Base-by-base conservation (phyloP, 1,140 invertebrate species). In the Zaprionus ghesquierei region DNA sequence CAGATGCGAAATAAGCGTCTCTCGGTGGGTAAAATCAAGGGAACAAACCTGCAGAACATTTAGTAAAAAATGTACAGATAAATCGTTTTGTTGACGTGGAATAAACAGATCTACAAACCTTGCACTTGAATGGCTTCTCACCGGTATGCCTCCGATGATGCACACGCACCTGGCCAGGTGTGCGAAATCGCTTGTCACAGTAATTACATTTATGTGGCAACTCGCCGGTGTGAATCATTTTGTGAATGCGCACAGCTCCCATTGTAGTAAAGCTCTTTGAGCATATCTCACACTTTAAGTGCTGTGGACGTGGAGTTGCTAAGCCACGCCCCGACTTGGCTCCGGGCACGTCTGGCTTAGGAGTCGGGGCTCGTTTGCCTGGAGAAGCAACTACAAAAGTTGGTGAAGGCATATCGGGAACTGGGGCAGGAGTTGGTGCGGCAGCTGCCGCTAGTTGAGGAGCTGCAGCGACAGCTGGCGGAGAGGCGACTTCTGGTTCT, bases 141-240 rank as follows among this genome's bases (percentile, higher is more conserved):
- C 98, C 97, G 0, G 97, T 98, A 90, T 98, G 97, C 1, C 96
- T 97, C 27, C 97, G 94, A 92, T 98, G 97, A 92, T 99, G 98
- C 3, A 91, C 90, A 2, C 77, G 82, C 3, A 91, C 87, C 55
- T 91, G 90, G 2, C 90, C 90, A 15, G 81, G 79, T 3, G 90
- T 91, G 3, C 90, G 87, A 33, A 91, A 91, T 2, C 79, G 84
- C 53, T 91, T 91, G 3, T 91, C 90, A 49, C 90, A 91, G 61
- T 71, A 91, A 44, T 71, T 70, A 44, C 90, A 91, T 46, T 90
- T 84, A 20, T 91, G 63, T 5, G 90, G 90, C 69, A 91, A 20
- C 23, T 80, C 90, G 0, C 90, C 90, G 2, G 90, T 91, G 54
- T 91, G 90, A 23, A 91, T 91, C 29, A 82, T 62, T 49, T 77